Base-by-base conservation (phyloP, 2,797 vertebrate genomes). In the Ispidina picta region DNA sequence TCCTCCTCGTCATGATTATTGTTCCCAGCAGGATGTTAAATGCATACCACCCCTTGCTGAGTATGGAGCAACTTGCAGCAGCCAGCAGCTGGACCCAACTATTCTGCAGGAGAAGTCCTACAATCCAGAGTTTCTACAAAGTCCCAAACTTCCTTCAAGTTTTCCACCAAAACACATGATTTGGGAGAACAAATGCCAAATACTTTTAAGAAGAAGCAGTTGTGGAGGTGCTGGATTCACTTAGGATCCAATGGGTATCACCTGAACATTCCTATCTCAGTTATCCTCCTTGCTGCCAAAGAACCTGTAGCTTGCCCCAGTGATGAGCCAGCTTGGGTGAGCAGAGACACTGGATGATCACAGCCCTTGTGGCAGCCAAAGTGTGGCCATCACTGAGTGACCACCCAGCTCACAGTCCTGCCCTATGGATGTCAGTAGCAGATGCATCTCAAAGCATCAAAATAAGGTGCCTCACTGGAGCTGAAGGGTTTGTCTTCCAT, bases 341-440 rank as follows among this genome's bases (percentile, higher is more conserved):
- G 51, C 59, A 82, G 48, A 82, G 59, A n/a, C 10, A 1, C 0
- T 62, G 83, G 60, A 62, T 82, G 10, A 63, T 3, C 0, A 0
- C 54, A 91, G 46, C 11, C 60, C 48, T 33, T 37, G 26, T 9
- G 44, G 9, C 60, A 64, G 28, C 21, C 58, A 16, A 15, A 78
- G 15, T 3, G 17, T 62, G 68, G n/a, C 56, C 88, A 69, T 17
- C 69, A 37, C 1, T 15, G 29, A 29, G 35, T 51, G 62, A 52
- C 56, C 29, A 7, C 75, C 15, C 35, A 22, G 68, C 29, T 19
- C 37, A 71, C 26, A 60, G 65, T 41, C 43, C 26, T 83, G 52
- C 35, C 60, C 60, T 51, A 4, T 3, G 33, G 21, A 12, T 80
- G 35, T 52, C 56, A 48, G n/a, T 1, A 76, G 48, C 39, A 88